Percentiles rank a stretch among this genome's conserved stretches.
phyloP scores from a whole-genome alignment of 2,888 invertebrate species.

The Ennomos fuscantarius region DNA sequence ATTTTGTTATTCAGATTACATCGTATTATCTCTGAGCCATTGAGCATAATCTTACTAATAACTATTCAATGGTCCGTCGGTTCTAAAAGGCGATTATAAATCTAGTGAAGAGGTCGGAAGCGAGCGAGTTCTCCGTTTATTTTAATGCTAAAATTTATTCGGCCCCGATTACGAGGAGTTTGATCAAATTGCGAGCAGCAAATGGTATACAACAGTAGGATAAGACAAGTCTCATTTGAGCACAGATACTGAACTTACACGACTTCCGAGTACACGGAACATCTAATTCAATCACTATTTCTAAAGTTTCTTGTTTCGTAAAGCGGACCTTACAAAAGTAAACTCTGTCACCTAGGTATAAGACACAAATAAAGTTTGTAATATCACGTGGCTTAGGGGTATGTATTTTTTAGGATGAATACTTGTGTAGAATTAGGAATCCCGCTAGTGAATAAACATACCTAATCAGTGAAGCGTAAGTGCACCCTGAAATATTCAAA shows the following conservation, averaged over 20 bases:
- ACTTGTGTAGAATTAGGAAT: too few species aligned
- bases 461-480: too few species aligned
- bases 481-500: too few species aligned
- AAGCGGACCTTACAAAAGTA: too few species aligned
- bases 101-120: conserved; percentile 75
- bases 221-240: background rate
- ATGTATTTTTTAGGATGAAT: too few species aligned
- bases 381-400: too few species aligned
- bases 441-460: too few species aligned
- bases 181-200: conserved; percentile 68
- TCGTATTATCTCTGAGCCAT: conserved; percentile 54
- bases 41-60: conserved; percentile 60
- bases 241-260: background rate
- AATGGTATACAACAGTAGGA: conserved; percentile 23
- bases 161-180: conserved; percentile 71
- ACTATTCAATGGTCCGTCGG: conserved; percentile 59
- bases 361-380: too few species aligned
- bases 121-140: conserved; percentile 67
- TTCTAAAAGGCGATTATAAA: conserved; percentile 74
- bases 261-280: too few species aligned
- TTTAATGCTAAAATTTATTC: conserved; percentile 80
- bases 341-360: too few species aligned
- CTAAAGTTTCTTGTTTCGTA: too few species aligned
- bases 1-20: conserved; percentile 55
- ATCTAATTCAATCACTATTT: too few species aligned